Percentiles rank a stretch among this genome's conserved stretches.
Evolutionary conservation across 2,113 vertebrate species (phyloP).

Genomic region (Thunnus maccoyii): DNA sequence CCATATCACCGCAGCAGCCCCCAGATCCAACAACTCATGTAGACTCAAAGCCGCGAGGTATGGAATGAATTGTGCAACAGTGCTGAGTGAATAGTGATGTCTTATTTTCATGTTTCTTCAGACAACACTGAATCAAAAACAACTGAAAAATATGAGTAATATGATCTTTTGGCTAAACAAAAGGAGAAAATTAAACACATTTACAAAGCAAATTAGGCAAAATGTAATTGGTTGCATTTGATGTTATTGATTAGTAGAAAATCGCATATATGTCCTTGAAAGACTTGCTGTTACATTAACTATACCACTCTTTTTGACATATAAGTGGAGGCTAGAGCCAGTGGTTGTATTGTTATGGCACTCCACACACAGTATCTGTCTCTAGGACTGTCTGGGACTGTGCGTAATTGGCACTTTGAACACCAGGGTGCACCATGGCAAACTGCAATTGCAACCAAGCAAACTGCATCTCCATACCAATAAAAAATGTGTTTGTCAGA

Average conservation of each 20-base stretch:
- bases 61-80: constrained; percentile 48
- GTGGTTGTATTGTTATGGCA: constrained; percentile 28
- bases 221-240: background rate
- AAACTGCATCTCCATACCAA: constrained; percentile 20
- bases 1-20: constrained; percentile 60
- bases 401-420: constrained; percentile 60
- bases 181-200: constrained; percentile 14
- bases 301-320: background rate
- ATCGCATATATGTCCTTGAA: background rate
- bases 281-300: background rate
- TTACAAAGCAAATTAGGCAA: background rate
- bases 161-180: constrained; percentile 7
- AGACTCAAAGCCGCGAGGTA: constrained; percentile 24
- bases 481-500: constrained; percentile 43
- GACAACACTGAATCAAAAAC: constrained; percentile 31
- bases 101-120: constrained; percentile 28
- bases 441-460: constrained; percentile 26
- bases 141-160: background rate
- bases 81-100: constrained; percentile 8
- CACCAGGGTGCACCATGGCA: constrained; percentile 54
- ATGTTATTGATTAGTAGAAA: background rate
- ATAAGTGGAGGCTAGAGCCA: constrained; percentile 15
- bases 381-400: constrained; percentile 18
- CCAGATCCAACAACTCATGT: constrained; percentile 50
- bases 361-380: constrained; percentile 47